Evolutionary conservation across 2,797 vertebrate genomes (phyloP), one percentile per base, ranked within the genome.

Genomic region (Cirrhinus molitorella): DNA sequence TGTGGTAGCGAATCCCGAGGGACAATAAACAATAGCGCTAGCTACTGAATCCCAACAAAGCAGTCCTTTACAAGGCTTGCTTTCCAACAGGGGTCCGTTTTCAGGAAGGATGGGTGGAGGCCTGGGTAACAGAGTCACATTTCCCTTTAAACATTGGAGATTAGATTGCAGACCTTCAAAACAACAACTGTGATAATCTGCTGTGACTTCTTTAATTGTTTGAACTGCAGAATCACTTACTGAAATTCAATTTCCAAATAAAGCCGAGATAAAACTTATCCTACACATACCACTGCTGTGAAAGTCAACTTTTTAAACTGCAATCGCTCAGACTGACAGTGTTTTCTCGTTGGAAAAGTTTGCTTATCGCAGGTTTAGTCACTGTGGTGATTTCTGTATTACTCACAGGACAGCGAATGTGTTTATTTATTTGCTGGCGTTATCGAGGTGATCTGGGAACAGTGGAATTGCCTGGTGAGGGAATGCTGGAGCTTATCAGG

Each of bases 401-500:
- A 68, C 16, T 83, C 51, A 57, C 19, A 66, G 37, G 45, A 21
- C 45, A 37, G 61, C 16, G 23, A 81, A 86, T 83, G 68, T 81
- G 71, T 86, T 87, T 86, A 86, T 89, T 86, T 87, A 86, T 65
- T 72, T 87, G 80, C 25, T 76, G 84, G 53, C 40, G 25, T 83
- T 87, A 89, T 89, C 82, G 5, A 57, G 53, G 63, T 86, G 74
- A 87, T 86, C 84, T 76, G 63, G 82, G 66, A 65, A 63, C 79
- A 71, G 77, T 67, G 84, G 79, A 85, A 87, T 84, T 81, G 87
- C 75, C 68, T 80, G 21, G 49, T 61, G 63, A 67, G 63, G 83
- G 74, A 88, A 86, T 68, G 83, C 84, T 77, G 53, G 67, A 88
- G 91, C 89, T 96, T 96, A 96, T 96, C 95, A 93, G 91, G 92